Base-by-base conservation (phyloP, 2,888 invertebrate genomes). In the Hymenopus coronatus region DNA sequence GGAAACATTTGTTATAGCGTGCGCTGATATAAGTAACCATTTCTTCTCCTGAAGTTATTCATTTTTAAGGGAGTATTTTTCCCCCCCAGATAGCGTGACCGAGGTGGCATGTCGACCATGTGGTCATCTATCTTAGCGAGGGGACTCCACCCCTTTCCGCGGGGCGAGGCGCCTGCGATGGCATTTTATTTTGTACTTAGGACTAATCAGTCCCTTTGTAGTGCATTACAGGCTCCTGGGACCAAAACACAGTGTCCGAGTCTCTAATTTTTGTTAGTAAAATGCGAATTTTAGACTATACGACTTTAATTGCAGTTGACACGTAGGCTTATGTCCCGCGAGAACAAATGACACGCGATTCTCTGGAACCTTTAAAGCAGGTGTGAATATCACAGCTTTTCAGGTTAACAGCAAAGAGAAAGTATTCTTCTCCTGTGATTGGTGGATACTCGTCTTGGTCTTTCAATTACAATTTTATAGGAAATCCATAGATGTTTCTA, bases 101-200 rank as follows among this genome's bases (percentile, higher is more conserved):
- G 15, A 20, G 20, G 54, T 70, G 54, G 54, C 54, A 82, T 82
- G 15, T 27, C 33, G 84, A 84, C 84, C 84, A 84, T 84, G 84
- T 84, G 30, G 82, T 33, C 87, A 87, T 87, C 81, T 82, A 81
- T 87, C 87, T 87, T 87, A 81, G 30, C 84, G 30, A 40, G 30
- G 54, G 82, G 33, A 87, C 87, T 82, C 82, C 87, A 82, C 87
- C 54, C 54, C 54, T 70, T 70, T 70, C 25, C 54, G 54, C 25
- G 54, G 54, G 54, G 54, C 54, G 54, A 70, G 54, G 20, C 54
- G 54, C 54, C 40, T 27, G 12, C 20, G 30, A 28, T 30, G 82
- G 87, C 82, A 87, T 87, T 87, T 87, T 70, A 70, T 70, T 70
- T 70, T 25, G 54, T 87, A 87, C 87, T 87, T 87, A 82, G 87